Conservation (phyloP, 2,888 invertebrate species). For the Acronicta aceris region DNA sequence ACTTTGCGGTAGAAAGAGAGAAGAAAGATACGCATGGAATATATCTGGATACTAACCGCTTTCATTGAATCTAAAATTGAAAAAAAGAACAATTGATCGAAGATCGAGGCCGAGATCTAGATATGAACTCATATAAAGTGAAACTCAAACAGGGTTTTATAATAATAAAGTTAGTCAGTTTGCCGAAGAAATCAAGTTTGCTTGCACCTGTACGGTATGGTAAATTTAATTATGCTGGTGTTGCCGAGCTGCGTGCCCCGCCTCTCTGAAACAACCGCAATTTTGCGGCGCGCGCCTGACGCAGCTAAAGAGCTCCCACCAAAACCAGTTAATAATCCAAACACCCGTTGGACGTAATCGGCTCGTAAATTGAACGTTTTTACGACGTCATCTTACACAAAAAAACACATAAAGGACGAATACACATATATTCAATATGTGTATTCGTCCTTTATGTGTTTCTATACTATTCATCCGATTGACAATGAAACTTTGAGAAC, state of each 20-base stretch:
- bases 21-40: constrained; percentile 39
- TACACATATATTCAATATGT: constrained; percentile 30
- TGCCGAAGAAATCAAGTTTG: constrained; percentile 58
- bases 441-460: no score
- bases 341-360: constrained; percentile 56
- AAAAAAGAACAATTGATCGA: constrained; percentile 39
- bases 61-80: constrained; percentile 44
- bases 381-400: constrained; percentile 42
- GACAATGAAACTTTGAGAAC: background rate
- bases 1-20: constrained; percentile 46
- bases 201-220: constrained; percentile 58
- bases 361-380: constrained; percentile 61
- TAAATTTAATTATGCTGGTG: constrained; percentile 61
- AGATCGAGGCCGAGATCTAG: constrained; percentile 25
- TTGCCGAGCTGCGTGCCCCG: constrained; percentile 21
- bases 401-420: no score
- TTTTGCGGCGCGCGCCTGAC: constrained; percentile 54
- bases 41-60: constrained; percentile 37
- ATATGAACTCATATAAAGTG: constrained; percentile 39
- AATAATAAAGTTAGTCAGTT: constrained; percentile 47
- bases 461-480: no score
- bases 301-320: constrained; percentile 53
- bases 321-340: constrained; percentile 57
- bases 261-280: constrained; percentile 49
- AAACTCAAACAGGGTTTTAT: constrained; percentile 17